phyloP scores from a whole-genome alignment of 1,140 invertebrate species.

The Schlechtendalia chinensis region DNA sequence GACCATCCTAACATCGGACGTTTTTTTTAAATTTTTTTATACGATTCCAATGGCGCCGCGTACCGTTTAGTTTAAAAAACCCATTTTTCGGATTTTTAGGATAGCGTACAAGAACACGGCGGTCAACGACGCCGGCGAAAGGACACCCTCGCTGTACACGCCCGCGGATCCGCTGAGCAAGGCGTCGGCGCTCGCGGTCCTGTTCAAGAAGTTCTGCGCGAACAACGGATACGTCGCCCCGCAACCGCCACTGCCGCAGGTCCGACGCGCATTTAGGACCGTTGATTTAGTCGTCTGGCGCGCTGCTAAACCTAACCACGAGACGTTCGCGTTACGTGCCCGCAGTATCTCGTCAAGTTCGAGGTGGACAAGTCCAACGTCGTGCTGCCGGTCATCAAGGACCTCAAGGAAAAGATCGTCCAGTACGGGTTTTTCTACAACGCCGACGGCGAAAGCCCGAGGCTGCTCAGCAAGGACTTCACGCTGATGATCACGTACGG shows the following conservation, averaged over 20 bases:
- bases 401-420: slow-evolving; percentile 51
- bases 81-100: slow-evolving; percentile 5
- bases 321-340: too few species aligned
- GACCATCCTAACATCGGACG: too few species aligned
- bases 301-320: too few species aligned
- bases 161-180: slow-evolving; percentile 15
- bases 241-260: slow-evolving; percentile 15
- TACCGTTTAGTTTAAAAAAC: too few species aligned
- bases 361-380: slow-evolving; percentile 52
- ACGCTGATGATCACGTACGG: neutral
- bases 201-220: slow-evolving; percentile 17
- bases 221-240: slow-evolving; percentile 39
- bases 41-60: too few species aligned
- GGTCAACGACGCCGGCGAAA: neutral
- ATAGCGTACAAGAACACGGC: neutral
- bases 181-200: slow-evolving; percentile 25
- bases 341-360: slow-evolving; percentile 53
- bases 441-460: slow-evolving; percentile 50
- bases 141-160: slow-evolving; percentile 28
- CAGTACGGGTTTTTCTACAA: slow-evolving; percentile 53
- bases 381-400: slow-evolving; percentile 51
- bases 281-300: too few species aligned
- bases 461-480: slow-evolving; percentile 19
- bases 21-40: too few species aligned
- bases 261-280: too few species aligned